Conservation (phyloP, 2,888 invertebrate genomes). For the Synergus umbraculus region DNA sequence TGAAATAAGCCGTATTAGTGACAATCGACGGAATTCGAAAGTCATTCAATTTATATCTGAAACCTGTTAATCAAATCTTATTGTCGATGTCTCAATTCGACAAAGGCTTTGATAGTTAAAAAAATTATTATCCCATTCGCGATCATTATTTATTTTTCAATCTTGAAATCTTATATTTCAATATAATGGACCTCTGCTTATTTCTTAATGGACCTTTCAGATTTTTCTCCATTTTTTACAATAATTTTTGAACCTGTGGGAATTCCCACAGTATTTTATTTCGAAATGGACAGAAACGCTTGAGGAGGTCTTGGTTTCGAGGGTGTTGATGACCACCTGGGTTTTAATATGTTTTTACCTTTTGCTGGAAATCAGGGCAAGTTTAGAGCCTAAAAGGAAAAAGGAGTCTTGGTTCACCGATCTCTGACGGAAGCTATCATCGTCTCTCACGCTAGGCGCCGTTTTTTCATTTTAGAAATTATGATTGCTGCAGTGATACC, state of each 20-base stretch:
- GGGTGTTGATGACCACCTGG: background rate
- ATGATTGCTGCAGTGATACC: background rate
- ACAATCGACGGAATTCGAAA: constrained; percentile 51
- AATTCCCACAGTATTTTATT: background rate
- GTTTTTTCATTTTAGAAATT: background rate
- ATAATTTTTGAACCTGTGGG: background rate
- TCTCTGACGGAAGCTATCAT: constrained; percentile 9
- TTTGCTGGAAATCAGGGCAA: constrained; percentile 13
- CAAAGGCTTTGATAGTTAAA: background rate
- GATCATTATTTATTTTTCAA: background rate
- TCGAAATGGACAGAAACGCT: background rate
- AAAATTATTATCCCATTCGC: background rate
- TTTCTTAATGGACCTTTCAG: background rate
- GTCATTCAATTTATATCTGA: constrained; percentile 44
- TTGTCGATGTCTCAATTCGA: background rate
- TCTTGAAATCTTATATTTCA: too few relatives aligned
- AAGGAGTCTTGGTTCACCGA: constrained; percentile 11
- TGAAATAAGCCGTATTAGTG: constrained; percentile 45
- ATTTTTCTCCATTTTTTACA: background rate
- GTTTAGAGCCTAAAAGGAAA: constrained; percentile 13
- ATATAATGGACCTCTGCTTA: background rate
- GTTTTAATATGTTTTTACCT: background rate
- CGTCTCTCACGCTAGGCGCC: background rate
- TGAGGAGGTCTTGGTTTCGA: background rate
- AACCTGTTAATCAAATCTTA: constrained; percentile 42